Evolutionary conservation across 2,113 vertebrate species (phyloP).

Genomic region (Chlorodrepanis virens): DNA sequence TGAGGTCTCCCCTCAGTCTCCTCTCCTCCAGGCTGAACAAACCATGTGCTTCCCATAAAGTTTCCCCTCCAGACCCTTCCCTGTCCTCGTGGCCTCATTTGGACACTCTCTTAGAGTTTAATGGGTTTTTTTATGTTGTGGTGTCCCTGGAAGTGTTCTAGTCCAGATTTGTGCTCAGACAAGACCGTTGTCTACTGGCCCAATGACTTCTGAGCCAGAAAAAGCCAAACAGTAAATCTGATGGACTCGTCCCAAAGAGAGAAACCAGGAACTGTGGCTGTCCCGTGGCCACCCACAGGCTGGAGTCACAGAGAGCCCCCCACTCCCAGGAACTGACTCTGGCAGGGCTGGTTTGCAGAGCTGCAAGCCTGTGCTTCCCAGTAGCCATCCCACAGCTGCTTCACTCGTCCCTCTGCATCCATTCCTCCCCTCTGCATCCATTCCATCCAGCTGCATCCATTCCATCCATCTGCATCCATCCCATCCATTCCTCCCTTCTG

Average conservation of each 20-base stretch:
- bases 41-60: accelerated
- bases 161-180: neutral
- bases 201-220: neutral
- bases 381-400: neutral
- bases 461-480: accelerated
- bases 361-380: neutral
- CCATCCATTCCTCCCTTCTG: neutral
- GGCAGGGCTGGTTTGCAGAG: neutral
- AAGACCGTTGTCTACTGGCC: neutral
- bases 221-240: neutral
- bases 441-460: neutral
- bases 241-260: neutral
- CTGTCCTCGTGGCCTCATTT: neutral
- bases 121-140: neutral
- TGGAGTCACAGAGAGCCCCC: neutral
- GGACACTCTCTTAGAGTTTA: neutral
- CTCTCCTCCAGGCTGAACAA: neutral
- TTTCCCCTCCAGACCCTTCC: neutral
- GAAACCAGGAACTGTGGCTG: neutral
- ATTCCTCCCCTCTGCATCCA: neutral
- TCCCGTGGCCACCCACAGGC: neutral
- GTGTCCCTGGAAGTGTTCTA: neutral
- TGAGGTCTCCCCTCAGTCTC: neutral
- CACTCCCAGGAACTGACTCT: neutral
- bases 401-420: neutral